phyloP scores from a whole-genome alignment of 1,140 invertebrate genomes.

The Pogonomyrmex californicus region DNA sequence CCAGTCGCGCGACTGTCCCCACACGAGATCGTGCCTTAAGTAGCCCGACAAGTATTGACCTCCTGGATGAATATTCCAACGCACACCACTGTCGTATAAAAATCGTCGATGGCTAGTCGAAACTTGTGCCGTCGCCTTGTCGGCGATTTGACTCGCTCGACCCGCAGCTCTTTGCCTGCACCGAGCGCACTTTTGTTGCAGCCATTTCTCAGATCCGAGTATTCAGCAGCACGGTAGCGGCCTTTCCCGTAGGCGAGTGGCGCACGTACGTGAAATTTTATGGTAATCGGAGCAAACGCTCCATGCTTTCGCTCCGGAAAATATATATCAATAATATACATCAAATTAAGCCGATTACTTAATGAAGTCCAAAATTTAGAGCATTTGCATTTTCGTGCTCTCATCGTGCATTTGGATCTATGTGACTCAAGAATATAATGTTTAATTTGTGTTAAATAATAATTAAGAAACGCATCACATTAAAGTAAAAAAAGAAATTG shows the following conservation, averaged over 20 bases:
- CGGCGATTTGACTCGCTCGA: slow-evolving; percentile 76
- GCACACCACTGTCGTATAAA: neutral
- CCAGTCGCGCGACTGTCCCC: slow-evolving; percentile 78
- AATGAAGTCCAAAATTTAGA: neutral
- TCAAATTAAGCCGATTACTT: neutral
- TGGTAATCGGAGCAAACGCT: slow-evolving; percentile 50
- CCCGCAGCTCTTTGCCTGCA: slow-evolving; percentile 65
- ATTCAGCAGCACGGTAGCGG: slow-evolving; percentile 37
- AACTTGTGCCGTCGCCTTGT: slow-evolving; percentile 66
- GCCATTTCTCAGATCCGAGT: slow-evolving; percentile 29
- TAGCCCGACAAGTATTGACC: slow-evolving; percentile 77
- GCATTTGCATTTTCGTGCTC: neutral
- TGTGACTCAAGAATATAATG: neutral
- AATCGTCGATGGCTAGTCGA: slow-evolving; percentile 47
- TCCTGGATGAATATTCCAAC: neutral
- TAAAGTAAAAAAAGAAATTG: neutral
- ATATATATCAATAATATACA: neutral
- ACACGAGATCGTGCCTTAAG: slow-evolving; percentile 76
- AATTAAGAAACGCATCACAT: neutral
- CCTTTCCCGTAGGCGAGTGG: neutral
- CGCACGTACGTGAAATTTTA: slow-evolving; percentile 65
- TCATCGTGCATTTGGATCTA: neutral
- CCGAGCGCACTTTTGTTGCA: slow-evolving; percentile 65
- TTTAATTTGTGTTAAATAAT: neutral
- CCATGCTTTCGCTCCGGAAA: neutral